phyloP scores from a whole-genome alignment of 2,797 vertebrate species.

The Microchirus variegatus region DNA sequence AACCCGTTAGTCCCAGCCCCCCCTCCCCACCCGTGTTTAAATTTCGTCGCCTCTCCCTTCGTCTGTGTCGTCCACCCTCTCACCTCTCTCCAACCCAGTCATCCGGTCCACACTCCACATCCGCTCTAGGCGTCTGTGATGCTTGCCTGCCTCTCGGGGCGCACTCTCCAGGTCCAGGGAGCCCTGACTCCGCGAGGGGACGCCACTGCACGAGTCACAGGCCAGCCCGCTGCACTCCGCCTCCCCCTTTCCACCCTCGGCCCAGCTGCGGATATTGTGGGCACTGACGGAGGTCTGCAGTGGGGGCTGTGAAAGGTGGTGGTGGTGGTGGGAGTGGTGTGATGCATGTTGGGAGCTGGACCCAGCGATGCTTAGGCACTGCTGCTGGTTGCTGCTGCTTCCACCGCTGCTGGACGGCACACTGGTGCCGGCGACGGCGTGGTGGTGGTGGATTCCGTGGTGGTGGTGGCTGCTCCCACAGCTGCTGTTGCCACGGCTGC shows the following conservation, averaged over 20 bases:
- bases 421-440: conserved; percentile 30
- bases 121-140: conserved; percentile 89
- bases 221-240: conserved; percentile 80
- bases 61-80: conserved; percentile 74
- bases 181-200: conserved; percentile 83
- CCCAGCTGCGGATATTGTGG: conserved; percentile 87
- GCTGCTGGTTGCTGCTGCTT: conserved; percentile 46
- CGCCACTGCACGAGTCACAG: conserved; percentile 76
- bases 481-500: conserved; percentile 47
- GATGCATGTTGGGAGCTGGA: conserved; percentile 70
- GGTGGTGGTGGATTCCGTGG: conserved; percentile 67
- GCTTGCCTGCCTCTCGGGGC: conserved; percentile 83
- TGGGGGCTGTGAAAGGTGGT: conserved; percentile 82
- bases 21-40: conserved; percentile 35
- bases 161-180: conserved; percentile 91
- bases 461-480: conserved; percentile 76
- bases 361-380: conserved; percentile 33
- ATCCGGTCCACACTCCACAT: conserved; percentile 93
- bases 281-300: conserved; percentile 85
- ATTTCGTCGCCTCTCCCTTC: conserved; percentile 65
- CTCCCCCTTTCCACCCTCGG: conserved; percentile 74
- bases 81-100: conserved; percentile 89
- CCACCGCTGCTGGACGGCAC: conserved; percentile 54
- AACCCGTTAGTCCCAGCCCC: conserved; percentile 1
- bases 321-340: conserved; percentile 73